phyloP scores from a whole-genome alignment of 2,888 invertebrate genomes.

The Ptilodon capucinus region DNA sequence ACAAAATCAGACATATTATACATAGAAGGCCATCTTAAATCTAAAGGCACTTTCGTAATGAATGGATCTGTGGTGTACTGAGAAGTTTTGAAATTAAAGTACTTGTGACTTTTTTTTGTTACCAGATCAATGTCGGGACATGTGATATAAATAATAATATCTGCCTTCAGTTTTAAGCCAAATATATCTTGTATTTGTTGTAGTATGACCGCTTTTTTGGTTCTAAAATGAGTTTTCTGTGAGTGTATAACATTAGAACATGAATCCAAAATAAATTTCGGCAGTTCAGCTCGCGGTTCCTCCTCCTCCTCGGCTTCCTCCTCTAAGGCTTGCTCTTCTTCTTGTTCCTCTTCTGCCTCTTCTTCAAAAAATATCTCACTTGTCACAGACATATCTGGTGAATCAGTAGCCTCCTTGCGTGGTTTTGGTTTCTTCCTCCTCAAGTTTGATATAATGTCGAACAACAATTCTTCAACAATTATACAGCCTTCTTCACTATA shows the following conservation, averaged over 20 bases:
- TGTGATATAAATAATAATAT: slow-evolving; percentile 80
- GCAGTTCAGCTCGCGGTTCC: slow-evolving; percentile 50
- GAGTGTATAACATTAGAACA: slow-evolving; percentile 48
- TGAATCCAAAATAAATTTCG: slow-evolving; percentile 59
- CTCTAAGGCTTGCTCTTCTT: slow-evolving; percentile 41
- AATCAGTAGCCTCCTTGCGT: slow-evolving; percentile 13
- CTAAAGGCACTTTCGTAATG: slow-evolving; percentile 28
- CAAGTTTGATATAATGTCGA: slow-evolving; percentile 52
- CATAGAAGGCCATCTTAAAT: slow-evolving; percentile 60
- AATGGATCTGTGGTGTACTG: slow-evolving; percentile 41
- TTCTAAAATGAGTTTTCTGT: slow-evolving; percentile 39
- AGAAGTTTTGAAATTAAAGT: slow-evolving; percentile 52
- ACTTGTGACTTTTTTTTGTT: slow-evolving; percentile 58
- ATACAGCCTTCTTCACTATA: slow-evolving; percentile 58
- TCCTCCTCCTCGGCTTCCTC: slow-evolving; percentile 50
- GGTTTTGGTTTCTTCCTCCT: slow-evolving; percentile 54
- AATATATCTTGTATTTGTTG: slow-evolving; percentile 60
- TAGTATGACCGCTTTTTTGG: slow-evolving; percentile 50
- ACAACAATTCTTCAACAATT: slow-evolving; percentile 45
- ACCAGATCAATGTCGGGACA: slow-evolving; percentile 80
- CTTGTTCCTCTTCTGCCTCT: slow-evolving; percentile 41
- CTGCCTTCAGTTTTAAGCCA: slow-evolving; percentile 59
- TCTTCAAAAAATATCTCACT: slow-evolving; percentile 39
- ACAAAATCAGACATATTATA: slow-evolving; percentile 51
- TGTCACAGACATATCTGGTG: slow-evolving; percentile 37